Evolutionary conservation across 2,797 vertebrate genomes (phyloP).

Genomic region (Morus bassanus): DNA sequence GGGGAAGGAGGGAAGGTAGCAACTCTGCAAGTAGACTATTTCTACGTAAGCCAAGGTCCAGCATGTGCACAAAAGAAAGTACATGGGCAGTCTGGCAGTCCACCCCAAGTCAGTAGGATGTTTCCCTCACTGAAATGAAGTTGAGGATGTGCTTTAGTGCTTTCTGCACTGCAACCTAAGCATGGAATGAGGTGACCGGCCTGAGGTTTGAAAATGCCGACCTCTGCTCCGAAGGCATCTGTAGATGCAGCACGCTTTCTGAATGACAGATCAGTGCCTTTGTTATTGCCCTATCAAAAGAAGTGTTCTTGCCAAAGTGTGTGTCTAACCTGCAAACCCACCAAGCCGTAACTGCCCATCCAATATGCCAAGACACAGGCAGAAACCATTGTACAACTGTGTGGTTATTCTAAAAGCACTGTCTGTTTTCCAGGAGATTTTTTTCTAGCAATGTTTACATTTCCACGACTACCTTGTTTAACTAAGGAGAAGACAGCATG

Average conservation of each 20-base stretch:
- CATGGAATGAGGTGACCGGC: fast-evolving
- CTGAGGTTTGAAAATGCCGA: neutral
- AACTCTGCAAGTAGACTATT: neutral
- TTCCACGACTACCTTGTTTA: neutral
- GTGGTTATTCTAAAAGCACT: neutral
- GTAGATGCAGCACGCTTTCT: fast-evolving
- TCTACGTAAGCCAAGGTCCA: neutral
- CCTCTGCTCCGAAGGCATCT: neutral
- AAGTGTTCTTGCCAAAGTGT: neutral
- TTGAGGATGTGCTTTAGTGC: neutral
- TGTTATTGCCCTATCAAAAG: neutral
- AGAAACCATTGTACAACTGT: neutral
- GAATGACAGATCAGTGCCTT: neutral
- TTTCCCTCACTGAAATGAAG: neutral
- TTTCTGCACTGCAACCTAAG: neutral
- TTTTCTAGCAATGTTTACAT: neutral
- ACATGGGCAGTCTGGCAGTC: neutral
- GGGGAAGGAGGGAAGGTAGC: neutral
- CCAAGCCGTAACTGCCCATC: fast-evolving
- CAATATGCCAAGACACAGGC: neutral
- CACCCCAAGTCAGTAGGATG: neutral
- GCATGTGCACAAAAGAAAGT: neutral
- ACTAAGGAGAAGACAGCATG: neutral
- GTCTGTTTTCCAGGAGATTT: neutral
- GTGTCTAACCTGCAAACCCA: neutral